These are phyloP conservation scores for Danio aesculapii DNA, from an alignment of 2,797 vertebrate species.

Conservation along the genomic window DNA sequence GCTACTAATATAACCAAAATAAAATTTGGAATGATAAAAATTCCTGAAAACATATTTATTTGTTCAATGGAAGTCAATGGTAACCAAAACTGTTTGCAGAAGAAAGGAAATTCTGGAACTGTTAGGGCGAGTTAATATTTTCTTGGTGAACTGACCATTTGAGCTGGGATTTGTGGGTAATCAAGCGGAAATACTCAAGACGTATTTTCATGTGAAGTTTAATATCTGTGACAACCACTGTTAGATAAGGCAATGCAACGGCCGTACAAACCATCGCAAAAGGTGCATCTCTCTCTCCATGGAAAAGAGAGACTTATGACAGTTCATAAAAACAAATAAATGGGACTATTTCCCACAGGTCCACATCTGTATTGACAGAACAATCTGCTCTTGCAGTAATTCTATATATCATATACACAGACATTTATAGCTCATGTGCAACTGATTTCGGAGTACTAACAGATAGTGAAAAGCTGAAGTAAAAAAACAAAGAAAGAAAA, in stretches of 20 bases:
- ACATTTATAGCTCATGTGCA: conserved; percentile 2
- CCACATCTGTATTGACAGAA: conserved; percentile 11
- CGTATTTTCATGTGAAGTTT: conserved; percentile 52
- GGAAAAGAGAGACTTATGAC: neutral
- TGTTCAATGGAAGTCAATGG: neutral
- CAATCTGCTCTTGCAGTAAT: neutral
- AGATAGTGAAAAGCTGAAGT: neutral
- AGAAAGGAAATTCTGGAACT: neutral
- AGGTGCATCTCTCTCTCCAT: conserved; percentile 45
- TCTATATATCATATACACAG: neutral
- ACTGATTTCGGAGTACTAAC: neutral
- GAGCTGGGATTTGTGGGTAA: neutral
- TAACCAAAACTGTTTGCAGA: neutral
- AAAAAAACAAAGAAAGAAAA: neutral
- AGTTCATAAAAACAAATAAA: conserved; percentile 1
- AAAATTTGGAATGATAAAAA: no score
- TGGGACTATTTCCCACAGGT: neutral
- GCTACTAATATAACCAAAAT: no score
- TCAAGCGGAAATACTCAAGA: conserved; percentile 6
- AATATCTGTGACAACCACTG: conserved; percentile 53
- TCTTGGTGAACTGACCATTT: neutral
- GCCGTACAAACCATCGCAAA: conserved; percentile 53
- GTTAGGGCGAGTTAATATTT: neutral
- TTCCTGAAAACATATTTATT: neutral
- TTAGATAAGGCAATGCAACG: conserved; percentile 67